Evolutionary conservation across 2,113 vertebrate species (phyloP).

Genomic region (Entelurus aequoreus): DNA sequence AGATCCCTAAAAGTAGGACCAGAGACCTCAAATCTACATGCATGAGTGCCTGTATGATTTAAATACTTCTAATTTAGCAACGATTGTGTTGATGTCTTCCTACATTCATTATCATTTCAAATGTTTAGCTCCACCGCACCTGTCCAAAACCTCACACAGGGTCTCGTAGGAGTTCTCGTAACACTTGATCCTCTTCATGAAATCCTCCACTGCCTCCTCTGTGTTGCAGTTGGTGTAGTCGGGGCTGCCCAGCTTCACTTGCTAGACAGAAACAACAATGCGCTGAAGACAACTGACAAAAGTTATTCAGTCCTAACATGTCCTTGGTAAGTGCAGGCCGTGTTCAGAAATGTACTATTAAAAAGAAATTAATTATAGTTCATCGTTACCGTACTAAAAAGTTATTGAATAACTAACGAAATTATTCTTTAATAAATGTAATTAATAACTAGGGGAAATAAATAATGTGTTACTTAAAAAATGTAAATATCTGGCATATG

Average conservation of each 20-base stretch:
- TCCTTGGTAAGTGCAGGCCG: neutral
- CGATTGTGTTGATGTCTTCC: neutral
- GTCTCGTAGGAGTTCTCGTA: slow-evolving; percentile 93
- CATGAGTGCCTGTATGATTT: neutral
- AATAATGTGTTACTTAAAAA: too few relatives aligned
- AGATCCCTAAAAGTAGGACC: slow-evolving; percentile 77
- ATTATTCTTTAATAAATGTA: too few relatives aligned
- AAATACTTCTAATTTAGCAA: too few relatives aligned
- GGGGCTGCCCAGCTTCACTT: slow-evolving; percentile 95
- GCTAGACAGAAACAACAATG: slow-evolving; percentile 63
- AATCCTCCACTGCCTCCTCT: slow-evolving; percentile 91
- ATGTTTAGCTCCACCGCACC: slow-evolving; percentile 65
- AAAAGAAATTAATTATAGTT: too few relatives aligned
- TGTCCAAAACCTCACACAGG: slow-evolving; percentile 87
- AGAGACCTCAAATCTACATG: neutral
- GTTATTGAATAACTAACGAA: too few relatives aligned
- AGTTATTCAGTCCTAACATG: neutral
- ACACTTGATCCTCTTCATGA: slow-evolving; percentile 96
- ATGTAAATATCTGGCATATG: too few relatives aligned
- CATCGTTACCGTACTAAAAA: too few relatives aligned
- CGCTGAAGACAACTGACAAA: neutral
- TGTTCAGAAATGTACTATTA: too few relatives aligned
- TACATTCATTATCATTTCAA: neutral
- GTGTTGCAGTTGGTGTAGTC: slow-evolving; percentile 92
- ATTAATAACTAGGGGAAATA: too few relatives aligned